Evolutionary conservation across 2,888 invertebrate species (phyloP).

Genomic region (Iphiclides podalirius): DNA sequence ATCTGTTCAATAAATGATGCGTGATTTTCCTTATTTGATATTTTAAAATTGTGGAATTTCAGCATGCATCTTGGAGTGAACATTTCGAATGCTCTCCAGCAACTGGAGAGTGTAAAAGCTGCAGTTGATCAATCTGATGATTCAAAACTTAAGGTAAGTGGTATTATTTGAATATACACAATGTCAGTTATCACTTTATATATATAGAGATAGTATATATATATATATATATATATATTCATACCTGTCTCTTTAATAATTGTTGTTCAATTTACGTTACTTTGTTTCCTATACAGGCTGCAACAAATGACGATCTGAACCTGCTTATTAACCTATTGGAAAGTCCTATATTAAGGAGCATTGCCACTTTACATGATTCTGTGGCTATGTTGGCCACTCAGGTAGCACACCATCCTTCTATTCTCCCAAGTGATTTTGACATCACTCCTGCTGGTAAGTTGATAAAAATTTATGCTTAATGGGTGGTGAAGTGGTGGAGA

Average conservation of each 20-base stretch:
- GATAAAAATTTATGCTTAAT: no score
- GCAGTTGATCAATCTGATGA: slow-evolving; percentile 92
- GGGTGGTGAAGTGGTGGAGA: no score
- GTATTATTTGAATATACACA: neutral
- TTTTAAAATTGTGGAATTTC: slow-evolving; percentile 10
- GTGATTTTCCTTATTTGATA: no score
- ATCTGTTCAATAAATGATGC: no score
- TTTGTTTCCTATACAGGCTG: slow-evolving; percentile 56
- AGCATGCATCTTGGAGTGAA: slow-evolving; percentile 84
- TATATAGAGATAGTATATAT: no score
- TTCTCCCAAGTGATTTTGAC: slow-evolving; percentile 95
- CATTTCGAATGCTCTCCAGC: slow-evolving; percentile 93
- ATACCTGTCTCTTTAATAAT: neutral
- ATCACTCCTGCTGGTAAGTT: slow-evolving; percentile 87
- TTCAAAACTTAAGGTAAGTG: slow-evolving; percentile 85
- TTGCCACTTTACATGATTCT: slow-evolving; percentile 95
- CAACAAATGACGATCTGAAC: slow-evolving; percentile 88
- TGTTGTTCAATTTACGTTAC: no score
- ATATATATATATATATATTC: neutral
- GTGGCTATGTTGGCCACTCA: slow-evolving; percentile 92
- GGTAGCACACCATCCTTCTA: slow-evolving; percentile 93
- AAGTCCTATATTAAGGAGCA: slow-evolving; percentile 94
- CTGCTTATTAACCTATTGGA: slow-evolving; percentile 90
- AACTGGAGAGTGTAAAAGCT: slow-evolving; percentile 92
- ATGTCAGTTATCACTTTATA: neutral